phyloP scores from a whole-genome alignment of 2,888 invertebrate species.

The Leptopilina drosophilae region DNA sequence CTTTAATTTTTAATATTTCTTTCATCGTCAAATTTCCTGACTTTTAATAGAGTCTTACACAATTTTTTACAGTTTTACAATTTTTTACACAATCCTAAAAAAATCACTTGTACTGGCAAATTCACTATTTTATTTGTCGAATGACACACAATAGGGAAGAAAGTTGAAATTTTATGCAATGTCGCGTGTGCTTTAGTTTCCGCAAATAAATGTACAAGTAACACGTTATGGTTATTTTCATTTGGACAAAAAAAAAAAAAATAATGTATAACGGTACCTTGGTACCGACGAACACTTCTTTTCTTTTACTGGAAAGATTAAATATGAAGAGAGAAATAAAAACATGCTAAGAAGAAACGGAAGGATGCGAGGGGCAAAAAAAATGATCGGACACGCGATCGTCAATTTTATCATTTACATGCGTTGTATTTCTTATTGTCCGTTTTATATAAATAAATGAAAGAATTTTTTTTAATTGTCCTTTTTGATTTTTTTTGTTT shows the following conservation, averaged over 20 bases:
- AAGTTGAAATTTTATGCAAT: slow-evolving; percentile 25
- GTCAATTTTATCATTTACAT: slow-evolving; percentile 46
- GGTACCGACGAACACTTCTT: slow-evolving; percentile 18
- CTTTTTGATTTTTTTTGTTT: no score
- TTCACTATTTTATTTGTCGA: not conserved
- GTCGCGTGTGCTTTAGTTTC: slow-evolving; percentile 28
- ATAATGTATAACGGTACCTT: slow-evolving; percentile 23
- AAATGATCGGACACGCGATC: slow-evolving; percentile 49
- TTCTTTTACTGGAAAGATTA: not conserved
- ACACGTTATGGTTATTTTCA: slow-evolving; percentile 19
- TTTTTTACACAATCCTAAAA: no score
- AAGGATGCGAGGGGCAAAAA: not conserved
- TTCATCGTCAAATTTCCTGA: no score
- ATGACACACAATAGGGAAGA: not conserved
- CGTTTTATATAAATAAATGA: not conserved
- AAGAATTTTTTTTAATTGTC: no score
- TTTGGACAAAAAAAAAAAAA: not conserved
- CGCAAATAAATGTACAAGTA: slow-evolving; percentile 31
- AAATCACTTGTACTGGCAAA: not conserved
- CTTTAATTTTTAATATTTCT: no score
- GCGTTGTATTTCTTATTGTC: slow-evolving; percentile 8
- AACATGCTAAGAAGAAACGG: slow-evolving; percentile 14
- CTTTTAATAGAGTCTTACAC: no score
- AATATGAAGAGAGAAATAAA: not conserved
- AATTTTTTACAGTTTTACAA: no score